These are phyloP conservation scores for Drosophila sordidula DNA, from an alignment of 2,888 invertebrate genomes.

Conservation along the genomic window DNA sequence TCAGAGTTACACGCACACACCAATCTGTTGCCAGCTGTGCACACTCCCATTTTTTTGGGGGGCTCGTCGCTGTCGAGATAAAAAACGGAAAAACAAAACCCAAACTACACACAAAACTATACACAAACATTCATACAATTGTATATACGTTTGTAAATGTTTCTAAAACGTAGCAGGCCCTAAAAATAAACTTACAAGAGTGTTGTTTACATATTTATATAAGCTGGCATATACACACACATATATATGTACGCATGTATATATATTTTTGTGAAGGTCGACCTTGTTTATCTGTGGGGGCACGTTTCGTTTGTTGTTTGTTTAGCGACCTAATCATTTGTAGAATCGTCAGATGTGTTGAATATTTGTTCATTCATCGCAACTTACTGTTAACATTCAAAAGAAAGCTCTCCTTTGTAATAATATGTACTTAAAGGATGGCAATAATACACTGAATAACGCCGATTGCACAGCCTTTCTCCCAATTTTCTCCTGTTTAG, in stretches of 20 bases:
- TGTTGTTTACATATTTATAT: neutral
- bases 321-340: constrained; percentile 1
- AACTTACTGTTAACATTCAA: neutral
- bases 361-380: neutral
- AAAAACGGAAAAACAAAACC: constrained; percentile 7
- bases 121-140: neutral
- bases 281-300: constrained; percentile 33
- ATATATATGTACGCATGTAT: neutral
- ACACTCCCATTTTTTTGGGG: constrained; percentile 51
- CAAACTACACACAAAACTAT: constrained; percentile 17
- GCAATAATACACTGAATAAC: neutral
- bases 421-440: neutral
- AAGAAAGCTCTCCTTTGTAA: neutral
- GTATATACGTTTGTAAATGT: constrained; percentile 3
- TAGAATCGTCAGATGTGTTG: neutral
- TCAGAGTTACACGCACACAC: neutral
- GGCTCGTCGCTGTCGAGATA: constrained; percentile 43
- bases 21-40: constrained; percentile 26
- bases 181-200: constrained; percentile 38
- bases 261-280: constrained; percentile 43
- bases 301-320: constrained; percentile 20
- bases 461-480: neutral
- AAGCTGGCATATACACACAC: neutral
- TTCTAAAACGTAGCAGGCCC: constrained; percentile 15
- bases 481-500: neutral